A percentile compares a stretch with the other conserved stretches of the same genome.
phyloP scores from a whole-genome alignment of 2,113 vertebrate genomes.

The Xiphorhynchus elegans region DNA sequence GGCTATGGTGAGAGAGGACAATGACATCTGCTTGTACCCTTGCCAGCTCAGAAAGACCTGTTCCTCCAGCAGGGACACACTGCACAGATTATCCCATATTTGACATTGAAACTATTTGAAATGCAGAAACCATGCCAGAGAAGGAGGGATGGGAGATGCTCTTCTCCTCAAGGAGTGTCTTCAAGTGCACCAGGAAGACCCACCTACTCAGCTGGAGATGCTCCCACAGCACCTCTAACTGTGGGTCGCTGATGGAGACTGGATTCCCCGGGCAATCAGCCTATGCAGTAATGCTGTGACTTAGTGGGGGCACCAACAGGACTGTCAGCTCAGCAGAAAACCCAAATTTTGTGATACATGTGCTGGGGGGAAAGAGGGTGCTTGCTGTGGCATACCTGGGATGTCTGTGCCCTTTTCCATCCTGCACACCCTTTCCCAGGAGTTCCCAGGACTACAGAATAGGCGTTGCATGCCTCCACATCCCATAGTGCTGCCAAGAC shows the following conservation, averaged over 20 bases:
- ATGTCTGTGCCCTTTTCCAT: neutral
- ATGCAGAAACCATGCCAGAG: neutral
- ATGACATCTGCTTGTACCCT: neutral
- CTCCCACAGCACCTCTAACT: neutral
- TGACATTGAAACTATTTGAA: neutral
- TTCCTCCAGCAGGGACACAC: neutral
- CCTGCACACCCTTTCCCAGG: neutral
- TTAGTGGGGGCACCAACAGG: neutral
- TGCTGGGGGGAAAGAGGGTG: neutral
- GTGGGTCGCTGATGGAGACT: neutral
- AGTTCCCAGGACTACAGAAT: neutral
- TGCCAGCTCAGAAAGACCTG: neutral
- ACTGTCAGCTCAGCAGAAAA: neutral
- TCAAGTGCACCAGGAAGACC: neutral
- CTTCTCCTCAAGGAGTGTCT: neutral
- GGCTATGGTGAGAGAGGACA: neutral
- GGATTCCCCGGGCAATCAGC: neutral
- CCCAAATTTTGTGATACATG: rapidly evolving
- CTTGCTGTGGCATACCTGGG: neutral
- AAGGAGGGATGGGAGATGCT: neutral
- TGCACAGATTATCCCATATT: neutral
- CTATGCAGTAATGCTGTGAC: neutral
- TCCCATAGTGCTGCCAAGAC: neutral
- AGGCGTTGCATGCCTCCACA: neutral
- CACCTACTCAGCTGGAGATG: neutral